These are phyloP conservation scores for Emys orbicularis DNA, from an alignment of 2,797 vertebrate genomes.

Conservation along the genomic window DNA sequence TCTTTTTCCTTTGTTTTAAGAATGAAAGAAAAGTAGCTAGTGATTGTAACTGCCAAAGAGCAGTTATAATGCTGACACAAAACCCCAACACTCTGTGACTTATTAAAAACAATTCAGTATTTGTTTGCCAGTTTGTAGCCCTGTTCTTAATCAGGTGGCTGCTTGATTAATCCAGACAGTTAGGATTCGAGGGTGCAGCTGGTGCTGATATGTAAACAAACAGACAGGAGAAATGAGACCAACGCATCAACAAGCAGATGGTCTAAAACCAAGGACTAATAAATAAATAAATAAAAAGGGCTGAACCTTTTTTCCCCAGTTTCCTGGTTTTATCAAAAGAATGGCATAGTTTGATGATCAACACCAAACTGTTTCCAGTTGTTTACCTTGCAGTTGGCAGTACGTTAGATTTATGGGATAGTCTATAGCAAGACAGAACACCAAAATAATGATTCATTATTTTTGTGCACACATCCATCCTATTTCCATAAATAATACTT, in stretches of 20 bases:
- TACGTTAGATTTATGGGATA: neutral
- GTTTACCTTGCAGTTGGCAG: neutral
- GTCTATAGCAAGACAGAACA: neutral
- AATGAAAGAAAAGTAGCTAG: conserved; percentile 75
- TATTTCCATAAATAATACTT: neutral
- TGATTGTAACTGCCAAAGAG: conserved; percentile 77
- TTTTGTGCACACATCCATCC: neutral
- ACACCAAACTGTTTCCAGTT: conserved; percentile 10
- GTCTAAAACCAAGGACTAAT: conserved; percentile 57
- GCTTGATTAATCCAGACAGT: conserved; percentile 81
- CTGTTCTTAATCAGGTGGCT: conserved; percentile 81
- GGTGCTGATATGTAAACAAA: conserved; percentile 75
- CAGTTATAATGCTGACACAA: conserved; percentile 74
- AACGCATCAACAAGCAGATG: conserved; percentile 74
- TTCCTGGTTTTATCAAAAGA: conserved; percentile 61
- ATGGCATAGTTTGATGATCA: conserved; percentile 16
- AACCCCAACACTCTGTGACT: conserved; percentile 72
- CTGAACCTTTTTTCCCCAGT: conserved; percentile 42
- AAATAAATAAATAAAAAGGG: neutral
- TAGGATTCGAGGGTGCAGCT: conserved; percentile 79
- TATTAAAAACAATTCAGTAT: conserved; percentile 83
- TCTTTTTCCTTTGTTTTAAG: conserved; percentile 80
- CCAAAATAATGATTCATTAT: neutral
- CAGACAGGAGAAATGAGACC: conserved; percentile 72
- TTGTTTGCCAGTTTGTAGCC: conserved; percentile 81